Conservation (phyloP, 2,797 vertebrate genomes). For the Gallinago stenura region DNA sequence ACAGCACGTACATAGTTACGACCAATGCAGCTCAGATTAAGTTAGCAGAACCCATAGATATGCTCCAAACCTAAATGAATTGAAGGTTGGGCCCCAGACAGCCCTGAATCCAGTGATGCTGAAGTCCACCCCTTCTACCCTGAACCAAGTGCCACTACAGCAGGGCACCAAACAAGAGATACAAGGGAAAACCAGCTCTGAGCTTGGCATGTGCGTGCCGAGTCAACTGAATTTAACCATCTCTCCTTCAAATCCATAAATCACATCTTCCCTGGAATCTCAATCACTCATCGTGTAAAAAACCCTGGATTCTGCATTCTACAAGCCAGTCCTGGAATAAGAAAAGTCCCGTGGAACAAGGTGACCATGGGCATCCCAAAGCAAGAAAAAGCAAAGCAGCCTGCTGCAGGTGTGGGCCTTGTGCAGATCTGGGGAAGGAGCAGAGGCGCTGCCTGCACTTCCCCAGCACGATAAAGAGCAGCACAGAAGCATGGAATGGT, state of each 20-base stretch:
- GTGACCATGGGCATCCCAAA: no score
- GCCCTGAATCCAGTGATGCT: neutral
- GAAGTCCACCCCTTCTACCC: neutral
- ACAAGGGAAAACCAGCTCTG: neutral
- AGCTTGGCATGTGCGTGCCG: no score
- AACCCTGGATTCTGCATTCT: neutral
- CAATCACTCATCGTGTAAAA: neutral
- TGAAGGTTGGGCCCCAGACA: neutral
- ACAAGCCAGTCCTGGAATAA: no score
- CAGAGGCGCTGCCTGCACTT: no score
- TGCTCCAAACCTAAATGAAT: neutral
- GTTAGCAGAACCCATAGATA: neutral
- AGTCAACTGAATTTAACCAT: no score
- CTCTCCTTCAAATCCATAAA: no score
- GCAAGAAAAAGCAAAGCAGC: no score
- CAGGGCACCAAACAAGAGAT: neutral
- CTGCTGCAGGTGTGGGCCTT: no score
- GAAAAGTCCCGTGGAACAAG: no score
- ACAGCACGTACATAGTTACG: rapidly evolving
- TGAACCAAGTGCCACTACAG: neutral
- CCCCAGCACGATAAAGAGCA: no score
- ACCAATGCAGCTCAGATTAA: neutral
- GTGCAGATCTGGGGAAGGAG: no score
- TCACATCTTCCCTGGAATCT: neutral
- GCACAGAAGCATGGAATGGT: no score